Evolutionary conservation across 2,888 invertebrate species (phyloP).

Genomic region (Philhelius pedissequus): DNA sequence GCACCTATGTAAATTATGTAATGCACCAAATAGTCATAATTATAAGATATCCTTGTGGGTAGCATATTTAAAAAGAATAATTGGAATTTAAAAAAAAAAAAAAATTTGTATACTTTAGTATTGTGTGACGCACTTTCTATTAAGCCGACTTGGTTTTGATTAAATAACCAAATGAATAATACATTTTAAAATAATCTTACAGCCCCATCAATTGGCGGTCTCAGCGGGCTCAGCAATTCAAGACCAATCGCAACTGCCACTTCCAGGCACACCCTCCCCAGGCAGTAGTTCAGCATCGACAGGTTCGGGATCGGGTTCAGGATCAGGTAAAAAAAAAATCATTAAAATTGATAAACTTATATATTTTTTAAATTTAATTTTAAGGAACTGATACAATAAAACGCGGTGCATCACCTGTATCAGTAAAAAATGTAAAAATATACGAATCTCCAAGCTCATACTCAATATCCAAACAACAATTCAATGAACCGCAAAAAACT

Average conservation of each 20-base stretch:
- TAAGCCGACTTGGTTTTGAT: neutral
- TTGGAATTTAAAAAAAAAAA: too few relatives aligned
- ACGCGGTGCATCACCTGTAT: conserved; percentile 78
- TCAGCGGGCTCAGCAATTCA: conserved; percentile 82
- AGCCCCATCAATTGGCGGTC: conserved; percentile 80
- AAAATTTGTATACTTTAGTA: neutral
- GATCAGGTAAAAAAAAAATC: conserved; percentile 73
- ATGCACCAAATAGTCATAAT: too few relatives aligned
- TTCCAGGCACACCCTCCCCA: conserved; percentile 89
- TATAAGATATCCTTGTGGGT: too few relatives aligned
- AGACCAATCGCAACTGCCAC: conserved; percentile 83
- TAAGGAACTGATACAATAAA: conserved; percentile 79
- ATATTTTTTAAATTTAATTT: neutral
- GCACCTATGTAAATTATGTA: too few relatives aligned
- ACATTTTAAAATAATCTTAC: conserved; percentile 59
- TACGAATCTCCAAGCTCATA: conserved; percentile 78
- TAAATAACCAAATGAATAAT: neutral
- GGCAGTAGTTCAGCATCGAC: conserved; percentile 91
- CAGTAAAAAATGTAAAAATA: conserved; percentile 76
- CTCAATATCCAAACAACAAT: conserved; percentile 74
- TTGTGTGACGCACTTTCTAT: neutral
- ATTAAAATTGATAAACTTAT: neutral
- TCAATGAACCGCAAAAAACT: conserved; percentile 70
- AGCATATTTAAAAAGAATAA: too few relatives aligned
- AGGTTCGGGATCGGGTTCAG: conserved; percentile 89